These are phyloP conservation scores for Caracal caracal DNA, from an alignment of 2,113 vertebrate species.

Conservation along the genomic window DNA sequence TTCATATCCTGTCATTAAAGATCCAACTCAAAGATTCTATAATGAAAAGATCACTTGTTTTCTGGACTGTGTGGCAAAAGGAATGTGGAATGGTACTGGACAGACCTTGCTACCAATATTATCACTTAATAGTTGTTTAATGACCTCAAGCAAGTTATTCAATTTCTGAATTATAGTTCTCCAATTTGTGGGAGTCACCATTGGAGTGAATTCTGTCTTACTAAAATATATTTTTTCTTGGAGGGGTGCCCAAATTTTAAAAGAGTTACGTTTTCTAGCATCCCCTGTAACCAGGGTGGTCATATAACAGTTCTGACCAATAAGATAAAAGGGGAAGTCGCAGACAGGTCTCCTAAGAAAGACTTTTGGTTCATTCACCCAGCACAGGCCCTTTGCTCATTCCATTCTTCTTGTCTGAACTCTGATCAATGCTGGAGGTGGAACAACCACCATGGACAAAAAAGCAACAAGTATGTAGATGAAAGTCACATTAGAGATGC, in stretches of 20 bases:
- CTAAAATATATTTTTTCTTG: neutral
- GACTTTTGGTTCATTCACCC: neutral
- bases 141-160: neutral
- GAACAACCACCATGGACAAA: neutral
- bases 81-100: neutral
- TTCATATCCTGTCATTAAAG: neutral
- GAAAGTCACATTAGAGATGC: neutral
- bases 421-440: neutral
- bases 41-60: neutral
- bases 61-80: neutral
- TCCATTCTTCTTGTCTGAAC: neutral
- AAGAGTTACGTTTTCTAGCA: neutral
- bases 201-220: neutral
- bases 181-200: neutral
- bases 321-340: neutral
- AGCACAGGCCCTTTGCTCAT: neutral
- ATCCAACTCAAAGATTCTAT: neutral
- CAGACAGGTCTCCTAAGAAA: neutral
- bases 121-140: neutral
- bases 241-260: neutral
- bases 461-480: neutral
- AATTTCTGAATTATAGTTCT: conserved; percentile 5
- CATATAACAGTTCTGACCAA: neutral
- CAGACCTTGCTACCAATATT: neutral
- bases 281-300: neutral